Percentiles rank a stretch among this genome's conserved stretches.
Conservation (phyloP, 2,113 vertebrate species). For the Psilopogon haemacephalus region DNA sequence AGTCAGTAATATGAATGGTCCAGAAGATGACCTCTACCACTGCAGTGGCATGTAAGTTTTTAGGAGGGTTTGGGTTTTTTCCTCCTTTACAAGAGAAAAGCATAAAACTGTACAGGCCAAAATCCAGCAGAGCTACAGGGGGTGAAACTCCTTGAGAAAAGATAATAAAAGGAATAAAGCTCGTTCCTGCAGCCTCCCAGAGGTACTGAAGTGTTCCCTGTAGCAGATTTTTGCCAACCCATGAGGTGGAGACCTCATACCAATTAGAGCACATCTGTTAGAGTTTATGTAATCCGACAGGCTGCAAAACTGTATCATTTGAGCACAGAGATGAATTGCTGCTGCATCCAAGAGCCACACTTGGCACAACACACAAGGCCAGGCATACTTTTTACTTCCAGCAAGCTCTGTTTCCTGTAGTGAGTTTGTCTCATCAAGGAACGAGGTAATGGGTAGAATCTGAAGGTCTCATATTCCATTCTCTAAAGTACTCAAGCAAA, state of each 20-base stretch:
- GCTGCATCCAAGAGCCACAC: not conserved
- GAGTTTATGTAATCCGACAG: not conserved
- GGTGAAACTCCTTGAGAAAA: not conserved
- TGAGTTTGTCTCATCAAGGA: not conserved
- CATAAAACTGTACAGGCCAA: not conserved
- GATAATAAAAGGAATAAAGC: not conserved
- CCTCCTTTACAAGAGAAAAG: not conserved
- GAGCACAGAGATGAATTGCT: not conserved
- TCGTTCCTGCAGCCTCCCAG: not conserved
- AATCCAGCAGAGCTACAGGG: not conserved
- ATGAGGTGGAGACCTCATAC: not conserved
- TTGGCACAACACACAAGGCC: not conserved
- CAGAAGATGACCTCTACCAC: not conserved
- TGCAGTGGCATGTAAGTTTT: not conserved
- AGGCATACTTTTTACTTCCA: not conserved
- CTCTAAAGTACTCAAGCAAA: not conserved
- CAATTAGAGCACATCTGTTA: not conserved
- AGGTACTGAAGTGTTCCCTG: accelerated
- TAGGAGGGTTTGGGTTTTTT: not conserved
- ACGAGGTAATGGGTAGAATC: not conserved
- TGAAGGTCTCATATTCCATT: not conserved
- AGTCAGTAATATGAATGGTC: not conserved
- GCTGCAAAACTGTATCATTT: not conserved
- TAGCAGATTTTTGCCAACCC: not conserved
- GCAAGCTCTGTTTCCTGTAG: not conserved